Percentiles rank a stretch among this genome's conserved stretches.
These are phyloP conservation scores for Drosophila sturtevanti DNA, from an alignment of 1,140 invertebrate genomes.

Conservation along the genomic window DNA sequence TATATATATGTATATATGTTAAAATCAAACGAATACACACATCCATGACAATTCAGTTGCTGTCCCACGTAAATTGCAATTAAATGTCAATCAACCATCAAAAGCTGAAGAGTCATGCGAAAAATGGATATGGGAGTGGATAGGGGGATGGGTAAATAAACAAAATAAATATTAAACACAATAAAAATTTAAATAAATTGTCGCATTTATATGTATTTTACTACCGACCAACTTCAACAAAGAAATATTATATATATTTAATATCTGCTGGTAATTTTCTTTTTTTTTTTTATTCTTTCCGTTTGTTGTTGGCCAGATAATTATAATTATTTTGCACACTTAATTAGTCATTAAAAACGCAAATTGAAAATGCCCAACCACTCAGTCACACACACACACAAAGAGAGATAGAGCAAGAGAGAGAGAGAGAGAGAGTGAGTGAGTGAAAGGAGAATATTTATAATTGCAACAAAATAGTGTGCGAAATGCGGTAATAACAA, in stretches of 20 bases:
- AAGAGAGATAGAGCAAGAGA: not conserved
- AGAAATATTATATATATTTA: constrained; percentile 15
- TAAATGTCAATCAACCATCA: constrained; percentile 74
- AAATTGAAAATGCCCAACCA: constrained; percentile 65
- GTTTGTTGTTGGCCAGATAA: constrained; percentile 49
- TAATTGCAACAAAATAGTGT: constrained; percentile 47
- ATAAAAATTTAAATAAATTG: constrained; percentile 43
- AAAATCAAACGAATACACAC: not conserved
- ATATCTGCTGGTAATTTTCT: not conserved
- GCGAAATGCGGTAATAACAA: constrained; percentile 46
- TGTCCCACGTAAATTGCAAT: constrained; percentile 57
- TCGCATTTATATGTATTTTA: constrained; percentile 42
- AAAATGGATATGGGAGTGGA: constrained; percentile 29
- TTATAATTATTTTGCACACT: constrained; percentile 80
- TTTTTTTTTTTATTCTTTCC: not conserved
- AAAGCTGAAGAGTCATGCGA: constrained; percentile 59
- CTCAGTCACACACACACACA: not conserved
- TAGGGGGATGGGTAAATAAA: constrained; percentile 19
- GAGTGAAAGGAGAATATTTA: constrained; percentile 62
- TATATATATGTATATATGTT: not conserved
- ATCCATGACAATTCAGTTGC: constrained; percentile 37
- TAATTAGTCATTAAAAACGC: constrained; percentile 79
- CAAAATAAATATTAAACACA: constrained; percentile 26
- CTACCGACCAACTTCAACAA: constrained; percentile 52
- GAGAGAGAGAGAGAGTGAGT: not conserved